phyloP scores from a whole-genome alignment of 2,797 vertebrate species.

The Micrastur ruficollis region DNA sequence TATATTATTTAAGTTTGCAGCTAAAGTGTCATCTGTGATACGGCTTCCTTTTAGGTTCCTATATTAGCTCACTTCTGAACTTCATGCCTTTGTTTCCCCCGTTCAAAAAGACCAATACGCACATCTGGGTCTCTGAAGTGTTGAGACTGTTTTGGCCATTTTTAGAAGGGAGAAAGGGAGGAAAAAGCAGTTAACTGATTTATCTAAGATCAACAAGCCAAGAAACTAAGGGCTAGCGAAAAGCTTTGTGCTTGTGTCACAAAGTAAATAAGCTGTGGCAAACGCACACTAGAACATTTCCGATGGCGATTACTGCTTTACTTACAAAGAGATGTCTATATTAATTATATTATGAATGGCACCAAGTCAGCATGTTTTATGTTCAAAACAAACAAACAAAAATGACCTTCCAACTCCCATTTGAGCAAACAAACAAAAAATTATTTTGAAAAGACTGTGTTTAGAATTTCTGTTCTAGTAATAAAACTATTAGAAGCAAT shows the following conservation, averaged over 20 bases:
- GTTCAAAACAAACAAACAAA: not conserved
- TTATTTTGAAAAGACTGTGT: not conserved
- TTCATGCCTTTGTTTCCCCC: not conserved
- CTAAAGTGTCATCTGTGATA: not conserved
- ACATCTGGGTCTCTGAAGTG: not conserved
- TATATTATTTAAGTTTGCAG: not conserved
- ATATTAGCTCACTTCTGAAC: not conserved
- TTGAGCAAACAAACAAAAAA: not conserved
- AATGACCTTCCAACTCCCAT: not conserved
- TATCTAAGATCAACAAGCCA: conserved; percentile 19
- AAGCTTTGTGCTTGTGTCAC: conserved; percentile 13
- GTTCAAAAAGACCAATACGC: not conserved
- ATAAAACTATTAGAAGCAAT: not conserved
- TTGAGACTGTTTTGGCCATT: not conserved
- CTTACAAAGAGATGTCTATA: not conserved
- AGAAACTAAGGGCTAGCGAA: not conserved
- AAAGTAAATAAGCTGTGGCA: conserved; percentile 25
- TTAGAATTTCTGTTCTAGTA: not conserved
- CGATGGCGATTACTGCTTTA: not conserved
- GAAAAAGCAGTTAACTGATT: not conserved
- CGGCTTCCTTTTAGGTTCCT: not conserved
- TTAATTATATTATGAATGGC: not conserved
- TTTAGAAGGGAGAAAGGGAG: not conserved
- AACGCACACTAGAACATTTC: not conserved
- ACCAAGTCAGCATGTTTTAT: not conserved